Evolutionary conservation across 1,140 invertebrate genomes (phyloP), one percentile per base, ranked within the genome.

Genomic region (Mamestra configurata): DNA sequence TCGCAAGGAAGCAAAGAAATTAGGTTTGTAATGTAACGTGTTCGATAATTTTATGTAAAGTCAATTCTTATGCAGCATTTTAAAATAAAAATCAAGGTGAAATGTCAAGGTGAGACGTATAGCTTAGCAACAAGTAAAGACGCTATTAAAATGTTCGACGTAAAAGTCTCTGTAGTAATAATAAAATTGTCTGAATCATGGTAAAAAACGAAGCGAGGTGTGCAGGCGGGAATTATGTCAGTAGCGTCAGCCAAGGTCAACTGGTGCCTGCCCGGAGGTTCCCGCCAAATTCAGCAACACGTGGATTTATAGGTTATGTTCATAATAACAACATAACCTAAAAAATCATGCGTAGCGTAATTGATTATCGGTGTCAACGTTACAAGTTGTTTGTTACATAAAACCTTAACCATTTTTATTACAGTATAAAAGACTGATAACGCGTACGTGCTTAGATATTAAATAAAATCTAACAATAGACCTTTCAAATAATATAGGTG

Each of bases 221-320:
- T 88, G 87, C 88, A 90, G 84, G 81, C 79, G 83, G 90, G 91
- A 93, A 93, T 88, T 93, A 93, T 93, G 91, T 92, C 92, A 92
- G 82, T 94, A 92, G 93, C 92, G 93, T 93, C 89, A 91, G 78
- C 80, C 91, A 93, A 93, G 93, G 92, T 85, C 92, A 89, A 87
- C 90, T 83, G 87, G 89, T 89, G 81, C 72, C 86, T 82, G 84
- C 59, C 68, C 68, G 79, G 31, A 76, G 43, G 59, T 93, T 93
- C 93, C 93, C 93, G 93, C 93, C 93, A 93, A 94, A 89, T 90
- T 82, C 75, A 59, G 18, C 43, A 68, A 57, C 72, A 82, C 64
- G 59, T 79, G 68, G 61, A 51, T 51, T 68, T 66, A 37, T 68
- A 68, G 75, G 75, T 77, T 77, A 77, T 68, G 53, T 27, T 59